Base-by-base conservation (phyloP, 2,797 vertebrate species). In the Chromobotia macracanthus region DNA sequence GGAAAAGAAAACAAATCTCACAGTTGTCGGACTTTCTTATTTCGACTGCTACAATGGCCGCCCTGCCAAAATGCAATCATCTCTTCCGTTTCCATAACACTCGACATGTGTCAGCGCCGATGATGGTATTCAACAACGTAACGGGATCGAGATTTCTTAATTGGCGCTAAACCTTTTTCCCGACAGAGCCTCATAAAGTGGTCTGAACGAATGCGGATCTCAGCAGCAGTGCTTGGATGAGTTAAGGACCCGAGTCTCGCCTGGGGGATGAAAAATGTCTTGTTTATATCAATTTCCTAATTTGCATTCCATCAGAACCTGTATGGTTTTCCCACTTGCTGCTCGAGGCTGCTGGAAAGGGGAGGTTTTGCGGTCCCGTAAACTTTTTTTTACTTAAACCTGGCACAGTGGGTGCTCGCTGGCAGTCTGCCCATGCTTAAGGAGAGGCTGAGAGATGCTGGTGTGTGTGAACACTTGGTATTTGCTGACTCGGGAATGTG, bases 91-190 rank as follows among this genome's bases (percentile, higher is more conserved):
- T 77, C 66, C 69, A 55, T 80, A 60, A n/a, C 11, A 13, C 19
- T 72, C 50, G 23, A 31, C 75, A 63, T 72, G 41, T 44, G 41
- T 44, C 41, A 10, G 50, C 31, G 15, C 46, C 61, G 15, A 46
- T 79, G 48, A 66, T 68, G 44, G 50, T 31, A 31, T 44, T 79
- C 56, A 64, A 60, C 77, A 61, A 73, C 23, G 50, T 58, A 67
- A 72, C 18, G 9, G 44, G 25, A 61, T 78, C 5, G 71, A 79
- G 85, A 86, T 87, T 86, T 77, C 83, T 87, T 92, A 89, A 93
- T 91, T 90, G 86, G 86, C 81, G 85, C 82, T 75, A 89, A 87
- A 87, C 75, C 25, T 86, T 89, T 89, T 92, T 91, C 90, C 90
- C 87, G 86, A 89, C 88, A 90, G 48, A 74, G 75, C 67, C 75